phyloP scores from a whole-genome alignment of 2,113 vertebrate species.

The Gallinago media region DNA sequence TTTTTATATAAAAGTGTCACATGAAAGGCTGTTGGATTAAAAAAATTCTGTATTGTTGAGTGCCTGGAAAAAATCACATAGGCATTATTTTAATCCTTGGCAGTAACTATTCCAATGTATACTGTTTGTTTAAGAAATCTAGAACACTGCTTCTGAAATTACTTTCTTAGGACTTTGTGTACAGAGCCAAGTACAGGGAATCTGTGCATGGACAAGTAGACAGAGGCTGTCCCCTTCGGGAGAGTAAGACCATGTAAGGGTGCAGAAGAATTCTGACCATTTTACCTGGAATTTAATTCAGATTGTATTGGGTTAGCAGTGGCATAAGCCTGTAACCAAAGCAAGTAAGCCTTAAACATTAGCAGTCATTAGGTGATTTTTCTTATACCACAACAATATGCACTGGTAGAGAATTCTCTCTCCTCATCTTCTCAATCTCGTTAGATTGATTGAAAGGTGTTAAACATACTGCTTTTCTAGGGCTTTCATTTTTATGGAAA shows the following conservation, averaged over 20 bases:
- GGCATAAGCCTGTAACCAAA: not conserved
- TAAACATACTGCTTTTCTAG: not conserved
- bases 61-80: conserved; percentile 75
- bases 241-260: conserved; percentile 55
- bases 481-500: not conserved
- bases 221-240: conserved; percentile 10
- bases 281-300: not conserved
- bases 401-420: not conserved
- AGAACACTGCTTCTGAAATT: conserved; percentile 8
- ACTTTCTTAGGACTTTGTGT: conserved; percentile 57
- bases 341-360: not conserved
- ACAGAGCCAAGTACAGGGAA: not conserved
- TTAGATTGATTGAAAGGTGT: not conserved
- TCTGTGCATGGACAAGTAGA: not conserved
- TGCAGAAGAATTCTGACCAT: not conserved
- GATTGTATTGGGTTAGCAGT: not conserved
- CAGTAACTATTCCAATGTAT: conserved; percentile 43
- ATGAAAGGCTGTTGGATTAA: conserved; percentile 71
- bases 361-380: not conserved
- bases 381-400: not conserved
- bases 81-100: conserved; percentile 59
- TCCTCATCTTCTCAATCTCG: not conserved
- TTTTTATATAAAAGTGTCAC: conserved; percentile 73
- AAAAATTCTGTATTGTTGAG: conserved; percentile 33
- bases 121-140: conserved; percentile 69